These are phyloP conservation scores for Probosciger aterrimus DNA, from an alignment of 2,113 vertebrate genomes.

Conservation along the genomic window DNA sequence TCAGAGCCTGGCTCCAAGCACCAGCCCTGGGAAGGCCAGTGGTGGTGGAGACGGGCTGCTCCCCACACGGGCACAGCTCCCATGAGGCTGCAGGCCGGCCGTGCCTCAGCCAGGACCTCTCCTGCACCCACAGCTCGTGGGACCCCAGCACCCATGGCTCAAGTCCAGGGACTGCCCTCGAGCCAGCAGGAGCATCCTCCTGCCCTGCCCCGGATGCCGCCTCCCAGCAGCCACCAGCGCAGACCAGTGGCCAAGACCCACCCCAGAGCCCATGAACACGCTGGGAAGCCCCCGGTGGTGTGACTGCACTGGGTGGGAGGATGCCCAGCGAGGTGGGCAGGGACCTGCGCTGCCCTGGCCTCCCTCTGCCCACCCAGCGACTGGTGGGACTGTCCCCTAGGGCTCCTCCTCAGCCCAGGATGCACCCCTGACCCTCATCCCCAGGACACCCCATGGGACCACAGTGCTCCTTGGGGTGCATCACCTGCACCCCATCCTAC, in stretches of 20 bases:
- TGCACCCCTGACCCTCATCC: neutral
- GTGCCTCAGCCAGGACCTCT: fast-evolving
- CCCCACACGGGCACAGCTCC: fast-evolving
- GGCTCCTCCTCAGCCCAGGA: neutral
- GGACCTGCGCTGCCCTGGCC: fast-evolving
- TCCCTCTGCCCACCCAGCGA: neutral
- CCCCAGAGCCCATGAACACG: neutral
- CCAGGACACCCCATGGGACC: no score
- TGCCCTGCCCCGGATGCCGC: neutral
- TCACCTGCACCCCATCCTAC: neutral
- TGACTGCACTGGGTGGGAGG: neutral
- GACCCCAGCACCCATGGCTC: neutral
- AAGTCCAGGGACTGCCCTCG: fast-evolving
- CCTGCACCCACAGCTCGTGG: neutral
- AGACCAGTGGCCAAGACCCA: neutral
- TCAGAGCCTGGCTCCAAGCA: neutral
- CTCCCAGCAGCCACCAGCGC: neutral
- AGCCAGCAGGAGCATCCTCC: neutral
- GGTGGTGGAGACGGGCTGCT: neutral
- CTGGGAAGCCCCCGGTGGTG: neutral
- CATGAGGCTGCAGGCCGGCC: neutral
- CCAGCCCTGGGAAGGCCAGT: neutral
- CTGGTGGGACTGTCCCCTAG: neutral
- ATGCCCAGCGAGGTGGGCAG: neutral
- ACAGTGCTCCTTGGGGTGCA: neutral